A percentile compares a stretch with the other conserved stretches of the same genome.
phyloP scores from a whole-genome alignment of 2,888 invertebrate genomes.

The Steromphala cineraria region DNA sequence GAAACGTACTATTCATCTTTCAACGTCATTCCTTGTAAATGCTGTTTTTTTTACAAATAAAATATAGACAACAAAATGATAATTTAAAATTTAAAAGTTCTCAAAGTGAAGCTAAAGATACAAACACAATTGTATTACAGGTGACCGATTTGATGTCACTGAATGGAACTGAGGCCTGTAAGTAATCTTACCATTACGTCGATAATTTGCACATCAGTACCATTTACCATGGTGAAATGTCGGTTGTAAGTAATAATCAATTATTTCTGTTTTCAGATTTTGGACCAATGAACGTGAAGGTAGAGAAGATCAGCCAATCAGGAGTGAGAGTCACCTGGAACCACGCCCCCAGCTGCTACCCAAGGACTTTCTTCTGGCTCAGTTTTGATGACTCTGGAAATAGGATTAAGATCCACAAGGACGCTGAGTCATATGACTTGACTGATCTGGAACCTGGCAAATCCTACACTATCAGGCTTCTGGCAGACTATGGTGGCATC shows the following conservation, averaged over 20 bases:
- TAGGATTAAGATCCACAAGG: slow-evolving; percentile 27
- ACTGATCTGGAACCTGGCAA: slow-evolving; percentile 23
- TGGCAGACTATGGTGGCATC: slow-evolving; percentile 19
- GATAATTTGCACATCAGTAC: too few species aligned
- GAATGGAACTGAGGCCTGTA: slow-evolving; percentile 15
- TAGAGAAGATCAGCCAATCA: neutral
- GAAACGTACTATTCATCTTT: too few species aligned
- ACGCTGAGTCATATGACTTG: slow-evolving; percentile 27
- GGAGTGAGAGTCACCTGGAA: slow-evolving; percentile 30
- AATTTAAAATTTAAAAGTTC: too few species aligned
- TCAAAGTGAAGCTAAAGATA: too few species aligned
- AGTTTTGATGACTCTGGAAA: neutral
- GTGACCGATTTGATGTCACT: neutral
- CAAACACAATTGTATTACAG: neutral
- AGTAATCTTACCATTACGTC: neutral
- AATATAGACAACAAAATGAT: too few species aligned
- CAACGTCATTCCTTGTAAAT: too few species aligned
- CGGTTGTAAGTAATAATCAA: too few species aligned
- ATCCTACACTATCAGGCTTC: slow-evolving; percentile 25
- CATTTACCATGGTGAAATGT: too few species aligned
- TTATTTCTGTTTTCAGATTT: slow-evolving; percentile 6
- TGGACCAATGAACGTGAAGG: slow-evolving; percentile 28
- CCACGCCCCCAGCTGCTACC: slow-evolving; percentile 32
- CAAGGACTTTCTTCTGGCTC: slow-evolving; percentile 29
- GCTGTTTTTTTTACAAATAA: too few species aligned